Conservation (phyloP, 2,888 invertebrate genomes). For the Hybos culiciformis region DNA sequence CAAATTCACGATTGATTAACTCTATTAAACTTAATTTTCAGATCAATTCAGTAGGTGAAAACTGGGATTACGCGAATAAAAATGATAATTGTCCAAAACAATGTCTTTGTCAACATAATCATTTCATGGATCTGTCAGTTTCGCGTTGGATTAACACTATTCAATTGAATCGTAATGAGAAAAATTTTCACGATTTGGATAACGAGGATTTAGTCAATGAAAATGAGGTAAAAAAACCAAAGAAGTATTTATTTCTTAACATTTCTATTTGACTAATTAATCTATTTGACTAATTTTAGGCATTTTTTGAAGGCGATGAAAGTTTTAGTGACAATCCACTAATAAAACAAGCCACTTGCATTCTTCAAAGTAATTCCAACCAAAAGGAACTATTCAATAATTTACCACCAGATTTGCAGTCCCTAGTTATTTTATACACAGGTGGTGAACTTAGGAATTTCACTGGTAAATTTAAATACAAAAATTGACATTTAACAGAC, state of each 20-base stretch:
- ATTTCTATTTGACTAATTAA: neutral
- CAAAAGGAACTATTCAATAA: conserved; percentile 31
- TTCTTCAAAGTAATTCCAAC: conserved; percentile 38
- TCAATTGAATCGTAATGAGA: conserved; percentile 15
- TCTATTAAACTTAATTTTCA: conserved; percentile 3
- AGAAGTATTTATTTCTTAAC: neutral
- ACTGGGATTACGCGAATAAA: conserved; percentile 17
- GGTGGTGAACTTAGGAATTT: conserved; percentile 35
- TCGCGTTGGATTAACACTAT: conserved; percentile 37
- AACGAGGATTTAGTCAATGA: conserved; percentile 18
- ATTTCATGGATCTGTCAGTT: conserved; percentile 41
- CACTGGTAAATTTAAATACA: conserved; percentile 25
- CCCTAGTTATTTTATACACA: conserved; percentile 42
- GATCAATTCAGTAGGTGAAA: conserved; percentile 11
- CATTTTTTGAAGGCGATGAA: conserved; percentile 34
- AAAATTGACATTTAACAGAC: too few species aligned
- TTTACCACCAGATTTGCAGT: conserved; percentile 39
- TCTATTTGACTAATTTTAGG: conserved; percentile 20
- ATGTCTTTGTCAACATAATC: conserved; percentile 43
- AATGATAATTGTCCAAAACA: conserved; percentile 35
- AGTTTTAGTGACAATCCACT: conserved; percentile 33
- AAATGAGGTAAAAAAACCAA: conserved; percentile 15
- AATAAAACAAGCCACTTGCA: conserved; percentile 40
- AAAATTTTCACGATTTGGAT: conserved; percentile 9
- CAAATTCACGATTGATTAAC: too few species aligned